Evolutionary conservation across 2,113 vertebrate species (phyloP).

Genomic region (Psittacara wagleri): DNA sequence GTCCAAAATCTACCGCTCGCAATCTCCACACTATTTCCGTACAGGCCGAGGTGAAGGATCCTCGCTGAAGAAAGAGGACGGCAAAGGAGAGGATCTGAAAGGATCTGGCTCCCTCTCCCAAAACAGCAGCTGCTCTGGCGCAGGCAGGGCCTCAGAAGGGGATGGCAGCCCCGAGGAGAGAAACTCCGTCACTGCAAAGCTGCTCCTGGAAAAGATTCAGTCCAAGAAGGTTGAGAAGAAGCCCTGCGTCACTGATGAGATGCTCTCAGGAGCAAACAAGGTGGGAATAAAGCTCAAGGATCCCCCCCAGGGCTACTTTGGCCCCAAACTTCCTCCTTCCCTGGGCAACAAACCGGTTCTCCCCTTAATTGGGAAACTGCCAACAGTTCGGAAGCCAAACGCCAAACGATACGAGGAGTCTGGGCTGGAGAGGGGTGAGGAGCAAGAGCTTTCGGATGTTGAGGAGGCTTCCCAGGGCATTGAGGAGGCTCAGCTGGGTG

Average conservation of each 20-base stretch:
- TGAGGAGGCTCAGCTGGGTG: slow-evolving; percentile 67
- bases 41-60: slow-evolving; percentile 60
- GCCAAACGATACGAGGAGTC: slow-evolving; percentile 79
- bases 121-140: slow-evolving; percentile 63
- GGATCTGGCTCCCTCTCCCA: slow-evolving; percentile 64
- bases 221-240: slow-evolving; percentile 84
- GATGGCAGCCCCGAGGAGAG: slow-evolving; percentile 85
- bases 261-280: slow-evolving; percentile 77
- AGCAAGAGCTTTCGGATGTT: slow-evolving; percentile 73
- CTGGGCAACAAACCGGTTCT: slow-evolving; percentile 90
- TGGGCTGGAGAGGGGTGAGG: slow-evolving; percentile 78
- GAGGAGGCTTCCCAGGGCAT: slow-evolving; percentile 74
- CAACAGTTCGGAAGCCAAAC: slow-evolving; percentile 81
- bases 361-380: slow-evolving; percentile 94
- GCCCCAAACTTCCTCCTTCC: slow-evolving; percentile 92
- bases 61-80: slow-evolving; percentile 64
- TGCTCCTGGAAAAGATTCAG: slow-evolving; percentile 92
- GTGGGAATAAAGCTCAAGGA: slow-evolving; percentile 92
- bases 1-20: slow-evolving; percentile 93
- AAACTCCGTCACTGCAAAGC: slow-evolving; percentile 89
- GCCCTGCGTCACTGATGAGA: slow-evolving; percentile 67
- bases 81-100: slow-evolving; percentile 75
- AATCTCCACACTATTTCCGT: slow-evolving; percentile 87
- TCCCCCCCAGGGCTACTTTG: slow-evolving; percentile 96
- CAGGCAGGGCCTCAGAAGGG: slow-evolving; percentile 56